These are phyloP conservation scores for Ypsolopha scabrella DNA, from an alignment of 2,888 invertebrate species.

Conservation along the genomic window DNA sequence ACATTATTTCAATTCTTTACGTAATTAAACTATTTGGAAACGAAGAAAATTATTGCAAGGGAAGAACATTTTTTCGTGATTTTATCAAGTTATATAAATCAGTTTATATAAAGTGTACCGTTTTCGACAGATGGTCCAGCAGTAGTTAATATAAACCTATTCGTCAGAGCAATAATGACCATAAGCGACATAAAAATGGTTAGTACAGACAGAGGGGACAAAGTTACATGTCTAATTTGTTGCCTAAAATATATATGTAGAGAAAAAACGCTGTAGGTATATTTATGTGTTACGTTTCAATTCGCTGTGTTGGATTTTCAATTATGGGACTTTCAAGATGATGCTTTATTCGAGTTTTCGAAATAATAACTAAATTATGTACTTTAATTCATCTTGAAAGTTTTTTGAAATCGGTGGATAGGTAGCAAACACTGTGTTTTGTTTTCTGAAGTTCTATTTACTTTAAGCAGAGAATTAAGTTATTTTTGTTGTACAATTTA, in stretches of 20 bases:
- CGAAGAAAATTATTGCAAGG: neutral
- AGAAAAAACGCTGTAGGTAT: constrained; percentile 4
- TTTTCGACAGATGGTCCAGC: constrained; percentile 90
- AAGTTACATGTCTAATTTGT: neutral
- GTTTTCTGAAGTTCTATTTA: neutral
- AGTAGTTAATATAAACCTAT: constrained; percentile 97
- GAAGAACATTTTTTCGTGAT: neutral
- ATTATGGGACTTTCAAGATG: constrained; percentile 20
- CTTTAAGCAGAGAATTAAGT: neutral
- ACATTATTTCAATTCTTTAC: too few relatives aligned
- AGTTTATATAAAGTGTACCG: neutral
- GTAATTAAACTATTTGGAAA: too few relatives aligned
- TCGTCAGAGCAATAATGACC: constrained; percentile 97
- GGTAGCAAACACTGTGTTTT: neutral
- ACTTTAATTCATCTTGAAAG: constrained; percentile 13
- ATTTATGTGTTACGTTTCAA: constrained; percentile 9
- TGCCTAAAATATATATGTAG: neutral
- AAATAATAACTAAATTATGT: neutral
- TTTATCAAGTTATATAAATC: constrained; percentile 7
- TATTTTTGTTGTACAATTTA: constrained; percentile 6
- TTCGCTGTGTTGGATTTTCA: constrained; percentile 12
- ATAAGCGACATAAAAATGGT: constrained; percentile 99
- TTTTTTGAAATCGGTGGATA: constrained; percentile 3
- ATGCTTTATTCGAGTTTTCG: neutral
- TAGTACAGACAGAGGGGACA: constrained; percentile 67